Base-by-base conservation (phyloP, 30 jellyfish, hydroid and myxozoan species). In the Aurelia sp. region DNA sequence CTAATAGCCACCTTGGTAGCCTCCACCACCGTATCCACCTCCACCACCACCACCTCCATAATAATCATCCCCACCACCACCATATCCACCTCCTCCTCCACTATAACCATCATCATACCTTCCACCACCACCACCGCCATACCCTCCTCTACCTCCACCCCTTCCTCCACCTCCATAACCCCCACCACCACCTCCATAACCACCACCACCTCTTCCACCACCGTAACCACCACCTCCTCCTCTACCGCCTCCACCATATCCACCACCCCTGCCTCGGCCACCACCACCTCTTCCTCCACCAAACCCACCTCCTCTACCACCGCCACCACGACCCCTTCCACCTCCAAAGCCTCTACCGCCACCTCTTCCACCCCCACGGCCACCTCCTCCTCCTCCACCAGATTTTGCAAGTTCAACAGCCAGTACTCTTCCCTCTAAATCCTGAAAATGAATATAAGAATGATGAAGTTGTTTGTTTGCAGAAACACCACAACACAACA, bases 131-230 rank as follows among this genome's bases (percentile, higher is more conserved):
- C 79, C 79, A 31, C 96, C 96, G 21, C 92, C 85, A 21, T 86
- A 85, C 17, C 92, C 92, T 17, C 80, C 92, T 52, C 91, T 80
- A 70, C 91, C 87, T 0, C 98, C 97, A 27, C 78, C 73, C 18
- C 94, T 83, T 19, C 86, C 88, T 16, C 95, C 91, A 51, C 87
- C 86, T 27, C 97, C 98, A 16, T 81, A 27, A 17, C 97, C 97
- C 20, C 78, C 50, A 12, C 89, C 78, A 2, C 92, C 88, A 17
- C 88, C 88, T 22, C 91, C 92, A 17, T 66, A 72, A 20, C 92
- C 81, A 4, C 81, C 81, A 10, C 93, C 97, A 5, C 89, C 89
- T 4, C 84, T 75, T 7, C 84, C 94, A 6, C 88, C 94, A 12
- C 93, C 85, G 15, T 83, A 82, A 7, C 97, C 96, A 27, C 87